Percentiles rank a stretch among this genome's conserved stretches.
Evolutionary conservation across 2,888 invertebrate species (phyloP).

Genomic region (Drosophila helvetica): DNA sequence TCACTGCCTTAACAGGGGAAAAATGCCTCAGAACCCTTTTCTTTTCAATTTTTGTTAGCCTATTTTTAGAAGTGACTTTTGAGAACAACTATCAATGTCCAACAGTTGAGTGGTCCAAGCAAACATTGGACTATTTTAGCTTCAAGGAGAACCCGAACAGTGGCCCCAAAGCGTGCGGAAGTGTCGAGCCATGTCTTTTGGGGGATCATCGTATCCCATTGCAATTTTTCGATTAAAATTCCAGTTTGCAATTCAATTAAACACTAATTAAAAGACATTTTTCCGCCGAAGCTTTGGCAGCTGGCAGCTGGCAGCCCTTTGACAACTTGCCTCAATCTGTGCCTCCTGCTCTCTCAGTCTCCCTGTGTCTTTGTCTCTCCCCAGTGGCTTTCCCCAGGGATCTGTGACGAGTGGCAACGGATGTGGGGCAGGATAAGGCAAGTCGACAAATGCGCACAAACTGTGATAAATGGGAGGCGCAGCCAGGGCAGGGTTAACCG

Average conservation of each 20-base stretch:
- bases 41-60: not conserved
- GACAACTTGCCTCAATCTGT: slow-evolving; percentile 38
- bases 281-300: slow-evolving; percentile 44
- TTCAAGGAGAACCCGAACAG: slow-evolving; percentile 69
- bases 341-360: not conserved
- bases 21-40: not conserved
- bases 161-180: slow-evolving; percentile 56
- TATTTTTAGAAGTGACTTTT: not conserved
- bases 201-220: slow-evolving; percentile 20
- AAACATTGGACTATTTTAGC: slow-evolving; percentile 64
- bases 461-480: slow-evolving; percentile 67
- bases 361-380: slow-evolving; percentile 25
- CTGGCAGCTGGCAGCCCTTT: slow-evolving; percentile 45
- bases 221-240: slow-evolving; percentile 78
- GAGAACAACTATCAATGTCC: slow-evolving; percentile 54
- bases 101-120: slow-evolving; percentile 51
- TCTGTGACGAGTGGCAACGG: slow-evolving; percentile 40
- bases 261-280: slow-evolving; percentile 77
- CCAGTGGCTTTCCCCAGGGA: slow-evolving; percentile 31
- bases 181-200: slow-evolving; percentile 57
- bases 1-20: too few species aligned
- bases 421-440: slow-evolving; percentile 60
- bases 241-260: slow-evolving; percentile 78
- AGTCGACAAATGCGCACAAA: slow-evolving; percentile 67
- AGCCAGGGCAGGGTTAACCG: slow-evolving; percentile 9